Conservation (phyloP, 2,888 invertebrate species). For the Plagodis dolabraria region DNA sequence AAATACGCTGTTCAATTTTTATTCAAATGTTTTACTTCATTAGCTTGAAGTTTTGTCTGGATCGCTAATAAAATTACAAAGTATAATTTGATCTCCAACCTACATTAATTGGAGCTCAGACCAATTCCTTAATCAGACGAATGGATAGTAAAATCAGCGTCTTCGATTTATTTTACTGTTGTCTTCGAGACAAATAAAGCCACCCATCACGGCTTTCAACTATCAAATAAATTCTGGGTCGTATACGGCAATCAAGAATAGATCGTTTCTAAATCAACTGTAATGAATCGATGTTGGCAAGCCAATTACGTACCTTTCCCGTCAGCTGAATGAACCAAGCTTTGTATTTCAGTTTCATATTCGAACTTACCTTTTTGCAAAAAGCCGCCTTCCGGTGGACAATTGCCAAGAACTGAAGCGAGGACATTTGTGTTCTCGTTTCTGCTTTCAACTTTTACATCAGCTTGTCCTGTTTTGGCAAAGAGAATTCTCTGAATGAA, state of each 20-base stretch:
- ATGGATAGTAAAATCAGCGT: slow-evolving; percentile 25
- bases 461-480: slow-evolving; percentile 52
- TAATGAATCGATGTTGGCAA: slow-evolving; percentile 54
- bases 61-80: background rate
- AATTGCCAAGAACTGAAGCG: slow-evolving; percentile 79
- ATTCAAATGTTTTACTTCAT: too few species aligned
- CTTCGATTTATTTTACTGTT: slow-evolving; percentile 28
- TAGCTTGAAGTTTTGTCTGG: too few species aligned
- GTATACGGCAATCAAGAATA: slow-evolving; percentile 37
- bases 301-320: slow-evolving; percentile 64
- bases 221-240: slow-evolving; percentile 23
- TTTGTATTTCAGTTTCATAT: slow-evolving; percentile 77
- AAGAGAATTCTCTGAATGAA: slow-evolving; percentile 80
- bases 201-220: slow-evolving; percentile 25
- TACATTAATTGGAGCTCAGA: slow-evolving; percentile 1
- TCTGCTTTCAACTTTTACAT: slow-evolving; percentile 39
- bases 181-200: slow-evolving; percentile 26
- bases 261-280: slow-evolving; percentile 22
- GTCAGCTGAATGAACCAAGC: slow-evolving; percentile 70
- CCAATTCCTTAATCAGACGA: slow-evolving; percentile 6
- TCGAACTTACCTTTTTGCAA: slow-evolving; percentile 72
- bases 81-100: background rate
- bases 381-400: slow-evolving; percentile 81
- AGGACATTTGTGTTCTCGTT: slow-evolving; percentile 57
- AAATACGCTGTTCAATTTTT: too few species aligned